These are phyloP conservation scores for Dendronephthya gigantea DNA, from an alignment of 64 coral and sea anemone genomes.

Conservation along the genomic window DNA sequence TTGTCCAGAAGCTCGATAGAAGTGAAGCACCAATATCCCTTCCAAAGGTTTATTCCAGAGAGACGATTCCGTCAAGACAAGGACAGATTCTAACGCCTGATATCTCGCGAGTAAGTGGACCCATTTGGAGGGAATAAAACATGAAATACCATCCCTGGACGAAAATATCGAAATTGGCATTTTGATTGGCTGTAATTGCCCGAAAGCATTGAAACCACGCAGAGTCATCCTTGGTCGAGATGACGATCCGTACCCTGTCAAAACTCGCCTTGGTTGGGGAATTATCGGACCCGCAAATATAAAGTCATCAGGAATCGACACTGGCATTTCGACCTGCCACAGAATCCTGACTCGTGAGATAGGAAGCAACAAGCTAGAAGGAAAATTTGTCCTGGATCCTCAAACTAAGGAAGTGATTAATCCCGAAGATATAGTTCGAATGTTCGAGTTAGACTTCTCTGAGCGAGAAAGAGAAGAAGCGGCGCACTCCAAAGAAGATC, in stretches of 20 bases:
- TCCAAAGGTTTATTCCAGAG: not conserved
- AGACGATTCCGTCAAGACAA: not conserved
- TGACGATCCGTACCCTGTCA: not conserved
- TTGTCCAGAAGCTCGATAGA: not conserved
- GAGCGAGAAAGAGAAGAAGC: not conserved
- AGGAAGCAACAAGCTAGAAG: not conserved
- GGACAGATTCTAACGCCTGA: not conserved
- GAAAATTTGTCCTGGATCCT: not conserved
- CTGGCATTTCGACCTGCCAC: not conserved
- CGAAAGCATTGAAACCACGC: not conserved
- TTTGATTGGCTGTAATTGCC: not conserved
- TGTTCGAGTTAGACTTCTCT: not conserved
- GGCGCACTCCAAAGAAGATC: not conserved
- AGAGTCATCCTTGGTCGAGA: not conserved
- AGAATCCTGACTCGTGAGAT: not conserved
- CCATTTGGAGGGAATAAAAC: not conserved
- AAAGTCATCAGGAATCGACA: not conserved
- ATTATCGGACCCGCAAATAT: not conserved
- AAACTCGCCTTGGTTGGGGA: not conserved
- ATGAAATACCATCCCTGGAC: not conserved
- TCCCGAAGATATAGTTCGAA: not conserved
- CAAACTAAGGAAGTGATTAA: not conserved
- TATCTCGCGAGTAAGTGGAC: not conserved
- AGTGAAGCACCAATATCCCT: not conserved
- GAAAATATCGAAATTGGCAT: not conserved